Percentiles rank a stretch among this genome's conserved stretches.
Conservation (phyloP, 2,113 vertebrate genomes). For the Echinops telfairi region DNA sequence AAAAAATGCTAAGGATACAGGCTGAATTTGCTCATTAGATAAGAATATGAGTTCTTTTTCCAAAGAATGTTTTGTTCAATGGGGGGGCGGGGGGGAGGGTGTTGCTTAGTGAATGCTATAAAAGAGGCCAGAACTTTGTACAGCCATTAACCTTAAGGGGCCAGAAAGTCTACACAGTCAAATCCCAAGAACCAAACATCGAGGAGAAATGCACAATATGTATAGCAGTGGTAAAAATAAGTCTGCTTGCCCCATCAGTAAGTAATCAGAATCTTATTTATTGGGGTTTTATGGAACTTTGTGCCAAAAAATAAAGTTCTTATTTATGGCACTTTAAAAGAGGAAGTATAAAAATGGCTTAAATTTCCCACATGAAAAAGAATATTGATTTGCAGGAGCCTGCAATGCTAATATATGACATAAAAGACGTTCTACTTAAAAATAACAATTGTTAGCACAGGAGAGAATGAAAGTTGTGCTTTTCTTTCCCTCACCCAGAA, state of each 20-base stretch:
- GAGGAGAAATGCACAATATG: neutral
- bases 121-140: neutral
- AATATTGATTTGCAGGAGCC: conserved; percentile 62
- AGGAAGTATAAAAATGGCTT: conserved; percentile 73
- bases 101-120: neutral
- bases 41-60: too few relatives aligned
- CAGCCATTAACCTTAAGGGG: neutral
- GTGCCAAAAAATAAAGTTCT: too few relatives aligned
- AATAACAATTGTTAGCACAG: conserved; percentile 1
- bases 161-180: neutral
- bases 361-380: conserved; percentile 79
- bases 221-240: neutral
- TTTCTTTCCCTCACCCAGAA: neutral
- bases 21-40: too few relatives aligned
- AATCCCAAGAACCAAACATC: neutral
- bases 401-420: conserved; percentile 46
- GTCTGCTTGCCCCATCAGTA: neutral
- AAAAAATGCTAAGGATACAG: too few relatives aligned
- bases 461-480: conserved; percentile 57
- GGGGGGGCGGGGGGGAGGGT: too few relatives aligned
- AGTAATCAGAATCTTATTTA: conserved; percentile 59
- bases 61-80: too few relatives aligned
- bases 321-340: conserved; percentile 72
- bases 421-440: conserved; percentile 60
- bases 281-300: too few relatives aligned